phyloP scores from a whole-genome alignment of 2,888 invertebrate species.

The Conus canariensis region DNA sequence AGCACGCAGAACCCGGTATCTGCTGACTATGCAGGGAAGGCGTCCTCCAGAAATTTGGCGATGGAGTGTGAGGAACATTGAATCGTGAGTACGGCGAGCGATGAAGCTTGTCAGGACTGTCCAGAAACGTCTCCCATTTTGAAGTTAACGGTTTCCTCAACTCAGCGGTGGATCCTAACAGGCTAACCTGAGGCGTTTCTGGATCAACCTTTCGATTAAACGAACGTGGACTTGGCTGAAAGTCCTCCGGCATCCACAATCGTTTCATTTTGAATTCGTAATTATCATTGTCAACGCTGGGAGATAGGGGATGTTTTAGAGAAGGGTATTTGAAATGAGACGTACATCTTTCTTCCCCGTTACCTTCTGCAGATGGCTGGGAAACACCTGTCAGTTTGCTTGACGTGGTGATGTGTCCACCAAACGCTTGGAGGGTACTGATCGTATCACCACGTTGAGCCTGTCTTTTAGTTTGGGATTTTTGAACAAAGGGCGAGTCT shows the following conservation, averaged over 20 bases:
- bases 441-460: neutral
- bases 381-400: neutral
- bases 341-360: neutral
- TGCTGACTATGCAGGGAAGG: neutral
- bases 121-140: neutral
- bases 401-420: neutral
- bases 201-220: neutral
- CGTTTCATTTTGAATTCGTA: neutral
- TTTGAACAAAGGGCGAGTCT: neutral
- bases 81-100: neutral
- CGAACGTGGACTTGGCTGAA: constrained; percentile 22
- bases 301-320: neutral
- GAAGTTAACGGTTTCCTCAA: neutral
- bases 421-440: neutral
- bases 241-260: constrained; percentile 32
- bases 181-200: neutral
- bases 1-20: neutral
- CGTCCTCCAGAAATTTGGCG: neutral
- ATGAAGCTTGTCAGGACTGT: neutral
- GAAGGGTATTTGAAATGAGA: neutral
- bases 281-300: neutral
- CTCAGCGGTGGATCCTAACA: neutral
- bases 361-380: neutral
- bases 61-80: neutral
- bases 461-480: neutral